Conservation (phyloP, 2,888 invertebrate genomes). For the Agrochola macilenta region DNA sequence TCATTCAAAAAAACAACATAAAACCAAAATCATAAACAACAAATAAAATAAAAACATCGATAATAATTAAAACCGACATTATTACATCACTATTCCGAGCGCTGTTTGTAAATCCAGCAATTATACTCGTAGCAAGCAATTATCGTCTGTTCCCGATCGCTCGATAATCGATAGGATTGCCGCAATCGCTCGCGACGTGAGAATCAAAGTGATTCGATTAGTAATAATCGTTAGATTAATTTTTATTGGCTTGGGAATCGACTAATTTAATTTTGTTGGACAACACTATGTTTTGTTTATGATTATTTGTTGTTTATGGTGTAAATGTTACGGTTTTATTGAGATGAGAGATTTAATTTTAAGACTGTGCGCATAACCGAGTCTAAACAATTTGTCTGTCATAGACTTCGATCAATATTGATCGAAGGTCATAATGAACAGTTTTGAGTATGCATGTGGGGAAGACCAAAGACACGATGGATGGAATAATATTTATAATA, state of each 20-base stretch:
- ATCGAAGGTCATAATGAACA: too few species aligned
- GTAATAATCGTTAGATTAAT: constrained; percentile 53
- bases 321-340: constrained; percentile 25
- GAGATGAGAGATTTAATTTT: not conserved
- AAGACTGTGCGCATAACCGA: not conserved
- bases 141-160: constrained; percentile 53
- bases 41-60: constrained; percentile 15
- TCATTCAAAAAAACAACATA: not conserved
- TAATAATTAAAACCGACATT: constrained; percentile 7
- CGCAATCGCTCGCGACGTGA: constrained; percentile 51
- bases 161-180: constrained; percentile 57
- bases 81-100: constrained; percentile 27
- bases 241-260: constrained; percentile 52
- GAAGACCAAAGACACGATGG: too few species aligned
- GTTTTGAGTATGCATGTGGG: not conserved
- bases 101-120: constrained; percentile 57
- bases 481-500: too few species aligned
- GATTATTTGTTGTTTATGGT: constrained; percentile 38
- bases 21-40: not conserved
- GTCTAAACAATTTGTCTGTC: not conserved
- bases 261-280: constrained; percentile 58
- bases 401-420: too few species aligned
- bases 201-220: constrained; percentile 52
- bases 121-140: constrained; percentile 46
- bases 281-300: constrained; percentile 44